Evolutionary conservation across 2,888 invertebrate species (phyloP), one percentile per base, ranked within the genome.

Genomic region (Coelogynopora nodosa): DNA sequence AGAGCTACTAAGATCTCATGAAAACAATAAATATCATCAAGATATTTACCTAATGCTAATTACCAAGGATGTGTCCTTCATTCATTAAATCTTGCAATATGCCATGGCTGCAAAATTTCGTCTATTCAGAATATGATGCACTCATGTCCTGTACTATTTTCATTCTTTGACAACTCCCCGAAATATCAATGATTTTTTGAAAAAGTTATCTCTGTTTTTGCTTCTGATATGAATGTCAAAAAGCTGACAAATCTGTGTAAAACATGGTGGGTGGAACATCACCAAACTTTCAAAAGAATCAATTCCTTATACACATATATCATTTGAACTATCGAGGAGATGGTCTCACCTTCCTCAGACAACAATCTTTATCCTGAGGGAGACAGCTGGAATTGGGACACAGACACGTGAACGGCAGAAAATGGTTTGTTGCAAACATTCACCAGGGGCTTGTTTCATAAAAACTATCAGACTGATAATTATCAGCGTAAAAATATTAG

Each of bases 321-420:
- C 31, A 31, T 82, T 82, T n/a, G 28, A 30, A 31, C 83, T 82
- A 13, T 82, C 31, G 83, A 82, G 30, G 83, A 82, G 31, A 82
- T 82, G 30, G 31, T 82, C 30, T 30, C 83, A 23, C 83, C 83
- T 82, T 82, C 83, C 31, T 30, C 18, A 30, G 83, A 82, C 83
- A 30, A 82, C 83, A 31, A 82, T 82, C 83, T 13, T 30, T 82
- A 82, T 82, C 30, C 30, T 82, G 31, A 28, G 30, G 83, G 30
- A 82, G 83, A 82, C 30, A 31, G 31, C 30, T 30, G 83, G 83
- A 82, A 82, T 82, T 82, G 83, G 83, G 83, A 82, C 31, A 30
- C 83, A 30, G 30, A 13, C 30, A 82, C 30, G 30, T n/a, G 28
- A 5, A 30, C 28, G 30, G 31, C 30, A 23, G 31, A 13, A 30